Percentiles rank a stretch among this genome's conserved stretches.
These are phyloP conservation scores for Mimumesa dahlbomi DNA, from an alignment of 2,888 invertebrate genomes.

Conservation along the genomic window DNA sequence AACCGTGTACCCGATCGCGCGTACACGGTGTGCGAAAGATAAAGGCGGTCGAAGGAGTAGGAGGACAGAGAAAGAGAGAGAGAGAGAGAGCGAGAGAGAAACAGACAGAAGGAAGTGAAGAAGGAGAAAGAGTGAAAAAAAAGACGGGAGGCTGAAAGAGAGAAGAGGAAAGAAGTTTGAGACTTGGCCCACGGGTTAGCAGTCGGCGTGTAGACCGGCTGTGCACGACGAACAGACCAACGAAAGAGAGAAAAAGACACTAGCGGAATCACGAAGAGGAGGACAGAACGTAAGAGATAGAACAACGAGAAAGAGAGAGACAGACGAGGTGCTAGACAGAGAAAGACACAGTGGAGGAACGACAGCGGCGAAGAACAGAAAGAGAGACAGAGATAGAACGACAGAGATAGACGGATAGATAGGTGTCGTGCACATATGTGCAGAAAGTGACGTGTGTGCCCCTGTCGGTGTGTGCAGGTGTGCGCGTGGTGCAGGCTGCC, in stretches of 20 bases:
- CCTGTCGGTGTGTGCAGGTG: conserved; percentile 51
- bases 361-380: conserved; percentile 5
- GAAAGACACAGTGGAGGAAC: conserved; percentile 20
- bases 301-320: conserved; percentile 10
- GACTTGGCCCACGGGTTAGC: conserved; percentile 48
- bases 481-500: conserved; percentile 58
- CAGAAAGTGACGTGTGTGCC: conserved; percentile 48
- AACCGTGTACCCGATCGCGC: too few species aligned
- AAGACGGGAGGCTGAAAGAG: conserved; percentile 5
- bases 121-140: too few species aligned
- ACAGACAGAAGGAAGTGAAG: conserved; percentile 14
- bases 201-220: conserved; percentile 56
- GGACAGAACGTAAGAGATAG: conserved; percentile 11
- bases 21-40: conserved; percentile 21
- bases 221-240: conserved; percentile 47
- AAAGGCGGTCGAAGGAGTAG: conserved; percentile 28
- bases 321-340: too few species aligned
- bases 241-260: conserved; percentile 28
- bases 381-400: conserved; percentile 18
- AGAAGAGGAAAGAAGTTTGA: conserved; percentile 27
- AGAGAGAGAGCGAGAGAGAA: conserved; percentile 18
- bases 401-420: conserved; percentile 39
- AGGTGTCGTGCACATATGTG: conserved; percentile 55
- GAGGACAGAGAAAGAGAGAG: conserved; percentile 18
- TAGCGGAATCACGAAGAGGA: too few species aligned